phyloP scores from a whole-genome alignment of 1,140 invertebrate species.

The Trypoxylus dichotomus region DNA sequence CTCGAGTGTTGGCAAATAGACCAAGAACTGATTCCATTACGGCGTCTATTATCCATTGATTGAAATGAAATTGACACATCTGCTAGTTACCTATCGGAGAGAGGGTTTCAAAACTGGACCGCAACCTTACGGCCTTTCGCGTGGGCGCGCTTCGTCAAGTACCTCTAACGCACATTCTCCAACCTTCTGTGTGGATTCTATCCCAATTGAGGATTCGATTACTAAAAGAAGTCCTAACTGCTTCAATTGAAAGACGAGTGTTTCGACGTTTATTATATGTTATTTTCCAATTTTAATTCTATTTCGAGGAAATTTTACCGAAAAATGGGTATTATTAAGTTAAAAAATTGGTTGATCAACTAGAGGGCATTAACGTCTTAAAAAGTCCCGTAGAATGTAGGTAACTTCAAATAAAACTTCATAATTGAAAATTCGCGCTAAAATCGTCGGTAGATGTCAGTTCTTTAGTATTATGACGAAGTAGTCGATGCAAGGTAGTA shows the following conservation, averaged over 20 bases:
- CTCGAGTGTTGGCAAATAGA: constrained; percentile 54
- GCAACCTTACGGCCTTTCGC: neutral
- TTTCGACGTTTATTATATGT: neutral
- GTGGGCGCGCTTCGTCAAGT: neutral
- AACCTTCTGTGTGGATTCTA: neutral
- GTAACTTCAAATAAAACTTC: no score
- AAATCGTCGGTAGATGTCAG: no score
- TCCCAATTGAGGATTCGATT: neutral
- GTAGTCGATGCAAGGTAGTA: no score
- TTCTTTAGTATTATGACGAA: no score
- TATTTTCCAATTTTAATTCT: no score
- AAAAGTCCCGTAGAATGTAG: no score
- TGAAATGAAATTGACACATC: constrained; percentile 56
- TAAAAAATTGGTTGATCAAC: no score
- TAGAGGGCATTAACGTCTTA: no score
- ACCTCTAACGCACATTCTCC: neutral
- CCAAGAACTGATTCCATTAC: constrained; percentile 55
- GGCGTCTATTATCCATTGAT: constrained; percentile 53
- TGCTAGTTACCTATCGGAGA: constrained; percentile 48
- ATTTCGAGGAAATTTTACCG: no score
- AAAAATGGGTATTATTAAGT: no score
- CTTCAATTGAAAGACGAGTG: neutral
- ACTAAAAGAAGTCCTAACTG: neutral
- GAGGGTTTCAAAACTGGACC: constrained; percentile 4
- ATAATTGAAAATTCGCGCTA: no score